Evolutionary conservation across 2,797 vertebrate genomes (phyloP).

Genomic region (Arrhamphus sclerolepis): DNA sequence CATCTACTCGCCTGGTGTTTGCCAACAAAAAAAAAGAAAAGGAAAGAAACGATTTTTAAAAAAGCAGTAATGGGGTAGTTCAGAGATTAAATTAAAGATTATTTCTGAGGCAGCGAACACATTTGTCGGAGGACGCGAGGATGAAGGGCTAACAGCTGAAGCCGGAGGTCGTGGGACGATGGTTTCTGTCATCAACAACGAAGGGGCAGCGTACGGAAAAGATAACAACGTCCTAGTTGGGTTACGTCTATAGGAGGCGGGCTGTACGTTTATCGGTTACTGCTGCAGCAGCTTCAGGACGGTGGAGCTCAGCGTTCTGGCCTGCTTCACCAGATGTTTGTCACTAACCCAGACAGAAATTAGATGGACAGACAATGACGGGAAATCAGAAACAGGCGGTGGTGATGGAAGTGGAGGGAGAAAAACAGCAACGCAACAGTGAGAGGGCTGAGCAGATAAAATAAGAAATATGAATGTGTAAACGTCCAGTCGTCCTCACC

Average conservation of each 20-base stretch:
- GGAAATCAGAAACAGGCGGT: slow-evolving; percentile 50
- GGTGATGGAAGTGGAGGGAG: slow-evolving; percentile 54
- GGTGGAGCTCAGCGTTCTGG: slow-evolving; percentile 91
- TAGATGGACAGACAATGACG: slow-evolving; percentile 12
- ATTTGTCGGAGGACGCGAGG: slow-evolving; percentile 46
- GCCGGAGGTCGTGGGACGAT: slow-evolving; percentile 47
- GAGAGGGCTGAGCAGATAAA: slow-evolving; percentile 53
- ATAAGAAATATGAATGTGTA: not conserved
- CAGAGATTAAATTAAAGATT: slow-evolving; percentile 47
- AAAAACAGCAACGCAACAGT: slow-evolving; percentile 71
- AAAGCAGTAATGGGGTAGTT: slow-evolving; percentile 28
- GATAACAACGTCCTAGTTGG: slow-evolving; percentile 70
- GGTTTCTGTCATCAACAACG: slow-evolving; percentile 59
- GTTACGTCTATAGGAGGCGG: slow-evolving; percentile 74
- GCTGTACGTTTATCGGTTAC: slow-evolving; percentile 77
- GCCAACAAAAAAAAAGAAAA: not conserved
- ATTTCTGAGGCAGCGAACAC: slow-evolving; percentile 34
- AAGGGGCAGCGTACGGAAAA: slow-evolving; percentile 67
- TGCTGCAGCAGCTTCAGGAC: slow-evolving; percentile 93
- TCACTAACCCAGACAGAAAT: slow-evolving; percentile 83
- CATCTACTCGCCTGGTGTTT: slow-evolving; percentile 3
- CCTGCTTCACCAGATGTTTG: slow-evolving; percentile 98
- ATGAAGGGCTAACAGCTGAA: slow-evolving; percentile 70
- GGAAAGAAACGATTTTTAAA: slow-evolving; percentile 6
- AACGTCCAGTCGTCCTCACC: slow-evolving; percentile 78